Evolutionary conservation across 1,140 invertebrate species (phyloP), one percentile per base, ranked within the genome.

Genomic region (Sesamia nonagrioides): DNA sequence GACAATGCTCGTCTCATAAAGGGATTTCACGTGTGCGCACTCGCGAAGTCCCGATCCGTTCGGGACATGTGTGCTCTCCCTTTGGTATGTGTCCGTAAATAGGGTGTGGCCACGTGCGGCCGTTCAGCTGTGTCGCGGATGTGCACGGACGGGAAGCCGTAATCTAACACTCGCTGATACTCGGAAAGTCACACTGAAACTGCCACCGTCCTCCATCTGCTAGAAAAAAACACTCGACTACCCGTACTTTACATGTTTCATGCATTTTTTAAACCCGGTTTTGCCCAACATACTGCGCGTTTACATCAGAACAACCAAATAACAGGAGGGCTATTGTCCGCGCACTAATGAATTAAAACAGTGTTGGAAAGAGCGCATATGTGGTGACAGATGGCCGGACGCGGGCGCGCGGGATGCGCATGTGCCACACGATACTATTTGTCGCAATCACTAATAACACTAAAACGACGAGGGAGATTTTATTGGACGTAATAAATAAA

Each of bases 101-200:
- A 95, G 92, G 93, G 92, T 91, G 86, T 91, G 89, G 89, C 92
- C 93, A 95, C 93, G 93, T 95, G 93, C 92, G 90, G 87, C 87
- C 88, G 91, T 84, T 92, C 93, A 93, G 93, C 91, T 95, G 92
- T 88, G 87, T 82, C 91, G 88, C 91, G 93, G 91, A 92, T 93
- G 91, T 92, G 84, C 86, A 82, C 82, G 88, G 91, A 92, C 92
- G 91, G 92, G 91, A 94, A 94, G 86, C 91, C 72, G 91, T 93
- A 93, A 94, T 91, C 88, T 87, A 90, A 94, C 91, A 92, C 92
- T 92, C 82, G 86, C 81, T 80, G 84, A 89, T 90, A 89, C 87
- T 80, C 79, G 60, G 82, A 63, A 89, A 88, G 82, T 81, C 83
- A 84, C 84, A 74, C 84, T 84, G 83, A 78, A 86, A 84, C 37